Percentiles rank a stretch among this genome's conserved stretches.
phyloP scores from a whole-genome alignment of 2,797 vertebrate genomes.

The Labroides dimidiatus region DNA sequence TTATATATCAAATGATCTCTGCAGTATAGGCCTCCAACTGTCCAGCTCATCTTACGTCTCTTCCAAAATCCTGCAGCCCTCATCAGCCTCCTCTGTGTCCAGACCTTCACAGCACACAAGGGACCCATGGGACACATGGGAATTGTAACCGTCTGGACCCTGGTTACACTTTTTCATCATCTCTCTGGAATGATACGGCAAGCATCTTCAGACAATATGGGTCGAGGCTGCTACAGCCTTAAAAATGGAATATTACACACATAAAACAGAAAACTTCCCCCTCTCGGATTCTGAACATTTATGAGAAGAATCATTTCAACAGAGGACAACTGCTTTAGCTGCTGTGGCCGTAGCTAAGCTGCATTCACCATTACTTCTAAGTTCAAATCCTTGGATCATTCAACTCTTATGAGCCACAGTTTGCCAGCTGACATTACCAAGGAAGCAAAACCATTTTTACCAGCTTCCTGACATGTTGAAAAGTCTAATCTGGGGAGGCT shows the following conservation, averaged over 20 bases:
- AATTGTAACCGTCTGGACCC: slow-evolving; percentile 57
- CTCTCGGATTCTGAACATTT: slow-evolving; percentile 53
- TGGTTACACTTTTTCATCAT: slow-evolving; percentile 36
- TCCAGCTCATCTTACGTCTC: slow-evolving; percentile 60
- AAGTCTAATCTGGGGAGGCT: slow-evolving; percentile 46
- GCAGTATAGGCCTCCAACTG: slow-evolving; percentile 46
- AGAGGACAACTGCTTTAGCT: slow-evolving; percentile 70
- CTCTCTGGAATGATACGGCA: slow-evolving; percentile 41
- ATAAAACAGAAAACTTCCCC: slow-evolving; percentile 52
- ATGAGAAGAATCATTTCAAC: slow-evolving; percentile 53
- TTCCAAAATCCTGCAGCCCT: slow-evolving; percentile 62
- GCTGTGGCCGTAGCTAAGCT: slow-evolving; percentile 43
- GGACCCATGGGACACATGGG: slow-evolving; percentile 73
- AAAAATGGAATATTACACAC: slow-evolving; percentile 52
- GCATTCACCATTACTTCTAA: slow-evolving; percentile 56
- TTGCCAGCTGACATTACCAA: slow-evolving; percentile 54
- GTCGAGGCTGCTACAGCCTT: slow-evolving; percentile 26
- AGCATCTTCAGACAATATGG: slow-evolving; percentile 43
- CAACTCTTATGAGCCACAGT: slow-evolving; percentile 45
- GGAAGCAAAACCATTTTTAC: slow-evolving; percentile 60
- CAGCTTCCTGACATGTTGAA: slow-evolving; percentile 62
- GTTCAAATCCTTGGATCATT: slow-evolving; percentile 50
- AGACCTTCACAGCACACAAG: slow-evolving; percentile 67
- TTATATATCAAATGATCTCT: slow-evolving; percentile 75
- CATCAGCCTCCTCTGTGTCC: slow-evolving; percentile 58